Evolutionary conservation across 2,888 invertebrate genomes (phyloP), one percentile per base, ranked within the genome.

Genomic region (Meandrusa payeni): DNA sequence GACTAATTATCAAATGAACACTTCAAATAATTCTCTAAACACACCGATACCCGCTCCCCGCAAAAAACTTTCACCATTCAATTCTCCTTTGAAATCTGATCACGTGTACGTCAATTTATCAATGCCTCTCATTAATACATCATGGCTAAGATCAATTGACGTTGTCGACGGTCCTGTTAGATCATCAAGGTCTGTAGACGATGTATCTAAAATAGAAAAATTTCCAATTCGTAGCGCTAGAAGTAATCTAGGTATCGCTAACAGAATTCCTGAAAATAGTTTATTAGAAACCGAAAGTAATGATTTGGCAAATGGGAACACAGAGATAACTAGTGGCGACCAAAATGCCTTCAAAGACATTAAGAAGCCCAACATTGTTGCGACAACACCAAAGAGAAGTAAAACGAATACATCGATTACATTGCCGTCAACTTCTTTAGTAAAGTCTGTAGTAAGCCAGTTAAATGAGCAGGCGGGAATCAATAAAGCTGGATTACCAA

Each of bases 21-120:
- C 55, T 32, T 81, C 83, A 0, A 89, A 80, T 7, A 79, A 76
- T 46, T 90, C 90, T 13, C 69, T 89, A 34, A 90, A 90, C 48
- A 85, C 85, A 50, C 89, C 89, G 6, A 70, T 90, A 32, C 91
- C 91, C 11, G 91, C 91, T 0, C 92, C 91, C 0, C 77, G 91
- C 56, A 88, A 76, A 1, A 88, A 85, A 55, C 51, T 81, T 44
- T 76, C 80, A 0, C 82, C 85, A 5, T 50, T 69, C 5, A 51
- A 55, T 6, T 70, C 82, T 1, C 81, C 83, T 29, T 62, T 78
- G 0, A 89, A 89, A 36, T 74, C 75, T 37, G 87, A 90, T 47
- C 90, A 90, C 59, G 89, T 90, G 0, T 90, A 90, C 48, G 89
- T 91, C 0, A 90, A 90, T 65, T 71, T 90, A 46, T 82, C 90